Evolutionary conservation across 2,113 vertebrate species (phyloP).

Genomic region (Oryzias celebensis): DNA sequence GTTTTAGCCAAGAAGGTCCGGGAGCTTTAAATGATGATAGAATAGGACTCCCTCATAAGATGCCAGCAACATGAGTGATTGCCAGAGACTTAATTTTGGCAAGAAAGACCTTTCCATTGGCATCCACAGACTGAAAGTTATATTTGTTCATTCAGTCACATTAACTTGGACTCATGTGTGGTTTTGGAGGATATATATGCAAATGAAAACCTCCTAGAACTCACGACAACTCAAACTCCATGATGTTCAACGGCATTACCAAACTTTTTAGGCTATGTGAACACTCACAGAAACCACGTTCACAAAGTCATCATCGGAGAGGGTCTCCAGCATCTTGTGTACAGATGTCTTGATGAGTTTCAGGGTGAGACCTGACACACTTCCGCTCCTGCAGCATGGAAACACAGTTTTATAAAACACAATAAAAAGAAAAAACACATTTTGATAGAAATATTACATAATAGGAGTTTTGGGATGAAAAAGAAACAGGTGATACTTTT

Average conservation of each 20-base stretch:
- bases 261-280: neutral
- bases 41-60: conserved; percentile 38
- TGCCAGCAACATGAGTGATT: conserved; percentile 22
- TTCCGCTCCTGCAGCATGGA: conserved; percentile 85
- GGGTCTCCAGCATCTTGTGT: conserved; percentile 92
- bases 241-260: too few species aligned
- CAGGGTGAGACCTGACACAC: conserved; percentile 90
- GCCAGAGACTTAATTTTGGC: conserved; percentile 32
- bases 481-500: too few species aligned
- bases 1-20: neutral
- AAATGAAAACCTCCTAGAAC: neutral
- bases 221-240: neutral
- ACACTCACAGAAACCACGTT: conserved; percentile 94
- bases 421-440: neutral
- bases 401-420: neutral
- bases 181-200: neutral
- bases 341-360: conserved; percentile 91
- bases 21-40: conserved; percentile 47
- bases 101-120: conserved; percentile 17
- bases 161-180: conserved; percentile 9
- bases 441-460: neutral
- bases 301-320: conserved; percentile 95
- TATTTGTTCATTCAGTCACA: conserved; percentile 10
- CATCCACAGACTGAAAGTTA: conserved; percentile 20
- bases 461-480: neutral